phyloP scores from a whole-genome alignment of 2,888 invertebrate genomes.

The Stenodera caucasica region DNA sequence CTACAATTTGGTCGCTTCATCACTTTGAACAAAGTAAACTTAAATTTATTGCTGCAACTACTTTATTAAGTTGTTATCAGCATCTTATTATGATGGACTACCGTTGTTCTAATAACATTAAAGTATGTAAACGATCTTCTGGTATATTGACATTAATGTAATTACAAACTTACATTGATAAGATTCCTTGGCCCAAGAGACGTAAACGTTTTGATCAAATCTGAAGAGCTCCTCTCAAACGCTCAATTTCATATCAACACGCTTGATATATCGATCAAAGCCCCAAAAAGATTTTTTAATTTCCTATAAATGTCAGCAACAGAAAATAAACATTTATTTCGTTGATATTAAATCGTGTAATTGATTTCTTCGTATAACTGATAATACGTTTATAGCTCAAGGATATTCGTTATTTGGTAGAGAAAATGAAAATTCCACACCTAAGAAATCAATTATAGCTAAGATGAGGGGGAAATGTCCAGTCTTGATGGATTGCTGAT shows the following conservation, averaged over 20 bases:
- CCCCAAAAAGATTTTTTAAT: neutral
- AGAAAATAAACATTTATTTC: neutral
- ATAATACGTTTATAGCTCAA: neutral
- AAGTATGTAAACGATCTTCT: slow-evolving; percentile 33
- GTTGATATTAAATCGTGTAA: neutral
- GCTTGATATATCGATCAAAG: neutral
- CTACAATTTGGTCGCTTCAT: slow-evolving; percentile 23
- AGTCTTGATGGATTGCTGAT: slow-evolving; percentile 30
- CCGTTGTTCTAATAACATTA: slow-evolving; percentile 31
- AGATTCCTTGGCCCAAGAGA: slow-evolving; percentile 4
- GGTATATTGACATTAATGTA: slow-evolving; percentile 27
- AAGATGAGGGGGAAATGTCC: slow-evolving; percentile 28
- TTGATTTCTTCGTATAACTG: neutral
- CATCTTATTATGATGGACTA: slow-evolving; percentile 30
- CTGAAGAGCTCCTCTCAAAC: neutral
- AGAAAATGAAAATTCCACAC: slow-evolving; percentile 27
- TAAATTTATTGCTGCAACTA: slow-evolving; percentile 41
- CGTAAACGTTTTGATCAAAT: neutral
- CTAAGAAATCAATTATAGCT: slow-evolving; percentile 33
- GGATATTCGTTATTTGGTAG: neutral
- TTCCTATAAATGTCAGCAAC: neutral
- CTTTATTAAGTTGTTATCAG: slow-evolving; percentile 41
- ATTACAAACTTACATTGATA: slow-evolving; percentile 23
- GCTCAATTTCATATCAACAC: neutral
- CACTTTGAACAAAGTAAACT: slow-evolving; percentile 34